Evolutionary conservation across 1,140 invertebrate genomes (phyloP).

Genomic region (Akabosia matsudoensis): DNA sequence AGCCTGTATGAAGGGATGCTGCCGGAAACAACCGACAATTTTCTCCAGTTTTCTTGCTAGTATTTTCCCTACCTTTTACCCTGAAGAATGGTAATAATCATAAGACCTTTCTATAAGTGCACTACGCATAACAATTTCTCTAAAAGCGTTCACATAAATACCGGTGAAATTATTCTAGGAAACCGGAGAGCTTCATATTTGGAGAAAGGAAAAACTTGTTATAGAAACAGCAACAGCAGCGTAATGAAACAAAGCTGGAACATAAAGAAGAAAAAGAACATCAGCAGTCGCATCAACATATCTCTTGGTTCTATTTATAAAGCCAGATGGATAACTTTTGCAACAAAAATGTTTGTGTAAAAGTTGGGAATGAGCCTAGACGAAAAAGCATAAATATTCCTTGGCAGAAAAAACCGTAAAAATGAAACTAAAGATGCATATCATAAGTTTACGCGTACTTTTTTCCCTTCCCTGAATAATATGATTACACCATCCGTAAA

Average conservation of each 20-base stretch:
- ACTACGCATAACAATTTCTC: neutral
- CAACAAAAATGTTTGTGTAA: too few species aligned
- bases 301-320: neutral
- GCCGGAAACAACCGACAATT: constrained; percentile 20
- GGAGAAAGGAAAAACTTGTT: too few species aligned
- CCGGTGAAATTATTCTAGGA: neutral
- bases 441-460: too few species aligned
- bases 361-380: too few species aligned
- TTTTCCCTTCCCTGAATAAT: too few species aligned
- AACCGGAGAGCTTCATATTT: too few species aligned
- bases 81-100: constrained; percentile 8
- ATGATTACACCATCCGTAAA: too few species aligned
- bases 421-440: neutral
- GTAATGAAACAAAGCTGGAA: too few species aligned
- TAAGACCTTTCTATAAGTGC: neutral
- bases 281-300: neutral
- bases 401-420: neutral
- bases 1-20: neutral
- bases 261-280: neutral
- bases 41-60: neutral
- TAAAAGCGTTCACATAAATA: constrained; percentile 12
- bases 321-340: neutral
- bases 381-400: neutral
- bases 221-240: neutral
- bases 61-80: neutral